Evolutionary conservation across 1,140 invertebrate genomes (phyloP).

Genomic region (Eriocheir sinensis): DNA sequence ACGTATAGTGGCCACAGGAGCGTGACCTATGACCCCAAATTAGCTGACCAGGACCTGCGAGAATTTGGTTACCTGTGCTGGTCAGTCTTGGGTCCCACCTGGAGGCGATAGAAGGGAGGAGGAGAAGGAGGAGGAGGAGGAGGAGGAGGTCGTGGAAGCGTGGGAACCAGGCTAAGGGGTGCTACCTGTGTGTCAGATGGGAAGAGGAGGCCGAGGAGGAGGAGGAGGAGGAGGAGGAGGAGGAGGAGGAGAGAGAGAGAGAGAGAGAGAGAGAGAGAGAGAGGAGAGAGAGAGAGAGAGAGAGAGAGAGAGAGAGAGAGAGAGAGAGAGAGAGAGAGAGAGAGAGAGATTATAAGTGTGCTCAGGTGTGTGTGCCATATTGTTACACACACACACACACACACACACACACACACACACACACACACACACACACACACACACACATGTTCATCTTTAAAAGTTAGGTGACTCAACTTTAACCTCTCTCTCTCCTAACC

Average conservation of each 20-base stretch:
- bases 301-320: background rate
- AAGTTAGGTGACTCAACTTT: too few relatives aligned
- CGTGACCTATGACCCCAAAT: background rate
- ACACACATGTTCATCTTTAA: background rate
- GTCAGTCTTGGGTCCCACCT: background rate
- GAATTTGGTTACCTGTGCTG: conserved; percentile 14
- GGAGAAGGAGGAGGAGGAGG: background rate
- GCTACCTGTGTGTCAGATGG: background rate
- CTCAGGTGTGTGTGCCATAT: too few relatives aligned
- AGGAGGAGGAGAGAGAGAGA: background rate
- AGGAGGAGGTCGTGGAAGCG: background rate
- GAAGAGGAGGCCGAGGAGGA: background rate
- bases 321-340: background rate
- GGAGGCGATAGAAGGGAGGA: background rate
- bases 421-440: conserved; percentile 19
- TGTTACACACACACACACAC: background rate
- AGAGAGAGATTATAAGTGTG: background rate
- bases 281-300: background rate
- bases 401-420: background rate
- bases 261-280: background rate
- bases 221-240: background rate
- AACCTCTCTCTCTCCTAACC: too few relatives aligned
- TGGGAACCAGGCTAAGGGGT: background rate
- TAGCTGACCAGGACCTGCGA: background rate
- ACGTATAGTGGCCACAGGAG: conserved; percentile 18